Percentiles rank a stretch among this genome's conserved stretches.
These are phyloP conservation scores for Lasaia peninsularis DNA, from an alignment of 1,140 invertebrate genomes.

Conservation along the genomic window DNA sequence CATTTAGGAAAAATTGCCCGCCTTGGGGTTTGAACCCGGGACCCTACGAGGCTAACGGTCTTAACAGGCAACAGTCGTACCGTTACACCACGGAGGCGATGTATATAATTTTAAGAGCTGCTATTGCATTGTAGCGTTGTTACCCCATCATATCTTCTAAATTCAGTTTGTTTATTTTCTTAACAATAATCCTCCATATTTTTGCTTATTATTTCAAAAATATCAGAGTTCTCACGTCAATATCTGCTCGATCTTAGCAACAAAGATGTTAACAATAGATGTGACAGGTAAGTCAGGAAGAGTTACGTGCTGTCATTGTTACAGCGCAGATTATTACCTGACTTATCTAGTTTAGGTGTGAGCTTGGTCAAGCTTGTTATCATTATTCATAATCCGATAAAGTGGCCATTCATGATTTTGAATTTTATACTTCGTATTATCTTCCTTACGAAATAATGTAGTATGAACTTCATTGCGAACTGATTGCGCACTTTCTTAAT, in stretches of 20 bases:
- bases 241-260: slow-evolving; percentile 54
- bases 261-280: slow-evolving; percentile 28
- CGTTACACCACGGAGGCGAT: too few relatives aligned
- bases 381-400: slow-evolving; percentile 5
- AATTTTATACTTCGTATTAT: not conserved
- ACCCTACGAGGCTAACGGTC: too few relatives aligned
- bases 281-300: slow-evolving; percentile 26
- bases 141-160: too few relatives aligned
- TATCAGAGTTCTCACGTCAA: slow-evolving; percentile 51
- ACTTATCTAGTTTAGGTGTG: slow-evolving; percentile 22
- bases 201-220: slow-evolving; percentile 3
- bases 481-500: too few relatives aligned
- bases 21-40: too few relatives aligned
- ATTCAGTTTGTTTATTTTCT: too few relatives aligned
- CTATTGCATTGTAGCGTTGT: too few relatives aligned
- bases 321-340: slow-evolving; percentile 27
- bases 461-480: not conserved
- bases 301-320: slow-evolving; percentile 21
- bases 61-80: too few relatives aligned
- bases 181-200: not conserved
- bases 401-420: not conserved
- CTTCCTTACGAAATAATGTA: not conserved
- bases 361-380: slow-evolving; percentile 14
- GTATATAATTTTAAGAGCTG: too few relatives aligned
- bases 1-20: too few relatives aligned